A percentile compares a stretch with the other conserved stretches of the same genome.
These are phyloP conservation scores for Heliconius sara DNA, from an alignment of 2,888 invertebrate genomes.

Conservation along the genomic window DNA sequence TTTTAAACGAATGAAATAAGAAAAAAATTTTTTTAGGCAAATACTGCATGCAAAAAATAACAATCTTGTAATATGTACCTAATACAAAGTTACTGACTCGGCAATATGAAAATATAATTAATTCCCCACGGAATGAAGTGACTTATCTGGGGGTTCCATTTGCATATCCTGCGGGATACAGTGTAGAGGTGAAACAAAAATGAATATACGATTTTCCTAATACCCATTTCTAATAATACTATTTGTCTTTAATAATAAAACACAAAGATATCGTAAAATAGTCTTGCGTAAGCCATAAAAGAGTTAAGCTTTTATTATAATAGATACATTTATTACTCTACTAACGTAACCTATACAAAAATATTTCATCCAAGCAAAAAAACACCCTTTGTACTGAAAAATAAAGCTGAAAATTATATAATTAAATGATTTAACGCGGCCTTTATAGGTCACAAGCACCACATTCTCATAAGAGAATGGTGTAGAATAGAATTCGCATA, in stretches of 20 bases:
- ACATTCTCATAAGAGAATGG: conserved; percentile 33
- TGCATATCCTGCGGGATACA: too few relatives aligned
- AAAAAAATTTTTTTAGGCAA: too few relatives aligned
- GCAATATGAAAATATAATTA: too few relatives aligned
- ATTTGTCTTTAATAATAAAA: too few relatives aligned
- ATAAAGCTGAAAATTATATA: conserved; percentile 1
- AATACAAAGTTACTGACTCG: too few relatives aligned
- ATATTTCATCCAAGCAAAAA: neutral
- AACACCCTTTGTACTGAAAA: neutral
- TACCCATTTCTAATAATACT: neutral
- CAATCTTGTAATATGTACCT: too few relatives aligned
- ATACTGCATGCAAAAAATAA: too few relatives aligned
- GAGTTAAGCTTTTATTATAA: neutral
- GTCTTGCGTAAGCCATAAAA: neutral
- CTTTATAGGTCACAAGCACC: conserved; percentile 29
- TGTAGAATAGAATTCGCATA: conserved; percentile 22
- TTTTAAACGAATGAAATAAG: too few relatives aligned
- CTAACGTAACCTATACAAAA: neutral
- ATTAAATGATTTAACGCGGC: conserved; percentile 1
- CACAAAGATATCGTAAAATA: neutral
- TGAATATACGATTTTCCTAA: too few relatives aligned
- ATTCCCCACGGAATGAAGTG: too few relatives aligned
- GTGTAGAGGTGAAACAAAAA: too few relatives aligned
- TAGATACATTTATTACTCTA: neutral
- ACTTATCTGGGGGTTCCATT: too few relatives aligned